Evolutionary conservation across 1,140 invertebrate genomes (phyloP).

Genomic region (Zaprionus nigranus): DNA sequence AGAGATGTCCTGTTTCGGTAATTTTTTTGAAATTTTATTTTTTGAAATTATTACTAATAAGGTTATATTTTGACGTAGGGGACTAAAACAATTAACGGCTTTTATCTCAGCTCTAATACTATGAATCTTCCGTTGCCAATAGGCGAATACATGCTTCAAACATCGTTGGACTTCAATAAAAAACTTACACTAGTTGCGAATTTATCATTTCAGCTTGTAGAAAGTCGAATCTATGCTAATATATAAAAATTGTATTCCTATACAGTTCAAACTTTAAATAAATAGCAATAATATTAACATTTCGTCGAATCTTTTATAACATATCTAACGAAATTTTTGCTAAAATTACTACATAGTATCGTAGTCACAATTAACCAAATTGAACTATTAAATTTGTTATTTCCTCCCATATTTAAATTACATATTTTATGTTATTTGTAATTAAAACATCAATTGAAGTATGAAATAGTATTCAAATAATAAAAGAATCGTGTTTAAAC

Average conservation of each 20-base stretch:
- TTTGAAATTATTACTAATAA: too few relatives aligned
- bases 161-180: slow-evolving; percentile 3
- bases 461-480: too few relatives aligned
- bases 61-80: not conserved
- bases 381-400: too few relatives aligned
- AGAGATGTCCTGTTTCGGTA: not conserved
- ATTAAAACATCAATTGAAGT: not conserved
- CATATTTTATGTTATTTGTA: not conserved
- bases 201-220: slow-evolving; percentile 8
- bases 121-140: not conserved
- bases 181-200: slow-evolving; percentile 2
- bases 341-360: too few relatives aligned
- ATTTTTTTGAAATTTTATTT: too few relatives aligned
- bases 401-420: too few relatives aligned
- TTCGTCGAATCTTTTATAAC: too few relatives aligned
- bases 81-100: not conserved
- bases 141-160: not conserved
- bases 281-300: too few relatives aligned
- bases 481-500: too few relatives aligned
- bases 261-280: not conserved
- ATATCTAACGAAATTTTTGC: too few relatives aligned
- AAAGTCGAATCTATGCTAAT: not conserved
- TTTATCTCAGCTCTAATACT: not conserved
- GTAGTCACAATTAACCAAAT: too few relatives aligned
- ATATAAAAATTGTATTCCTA: not conserved